These are phyloP conservation scores for Thunnus thynnus DNA, from an alignment of 2,113 vertebrate genomes.

Conservation along the genomic window DNA sequence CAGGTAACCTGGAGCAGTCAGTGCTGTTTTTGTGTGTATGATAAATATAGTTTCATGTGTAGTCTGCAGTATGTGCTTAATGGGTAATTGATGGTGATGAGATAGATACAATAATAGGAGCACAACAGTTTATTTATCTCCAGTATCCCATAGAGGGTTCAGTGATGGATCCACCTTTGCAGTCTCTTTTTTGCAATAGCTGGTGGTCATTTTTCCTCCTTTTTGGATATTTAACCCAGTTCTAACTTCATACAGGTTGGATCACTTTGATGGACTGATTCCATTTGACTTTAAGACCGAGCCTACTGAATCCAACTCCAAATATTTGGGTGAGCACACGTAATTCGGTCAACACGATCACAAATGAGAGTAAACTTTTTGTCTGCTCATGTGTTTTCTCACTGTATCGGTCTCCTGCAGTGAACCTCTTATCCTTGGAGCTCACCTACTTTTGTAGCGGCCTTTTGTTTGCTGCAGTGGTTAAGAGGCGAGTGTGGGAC, in stretches of 20 bases:
- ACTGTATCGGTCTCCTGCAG: slow-evolving; percentile 51
- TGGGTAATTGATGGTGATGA: not conserved
- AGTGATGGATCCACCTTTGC: too few species aligned
- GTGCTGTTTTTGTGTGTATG: too few species aligned
- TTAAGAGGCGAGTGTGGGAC: slow-evolving; percentile 91
- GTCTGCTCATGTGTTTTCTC: not conserved
- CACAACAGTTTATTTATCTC: not conserved
- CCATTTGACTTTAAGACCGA: slow-evolving; percentile 91
- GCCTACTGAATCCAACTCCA: slow-evolving; percentile 85
- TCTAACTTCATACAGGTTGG: slow-evolving; percentile 76
- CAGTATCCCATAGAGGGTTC: too few species aligned
- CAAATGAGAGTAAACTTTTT: not conserved
- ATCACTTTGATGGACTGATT: slow-evolving; percentile 87
- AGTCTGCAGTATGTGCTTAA: not conserved
- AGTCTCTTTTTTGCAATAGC: too few species aligned
- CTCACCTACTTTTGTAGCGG: slow-evolving; percentile 89
- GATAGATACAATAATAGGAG: not conserved
- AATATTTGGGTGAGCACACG: slow-evolving; percentile 87
- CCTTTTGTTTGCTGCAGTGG: slow-evolving; percentile 88
- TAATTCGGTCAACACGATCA: not conserved
- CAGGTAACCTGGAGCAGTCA: too few species aligned
- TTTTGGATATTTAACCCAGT: not conserved
- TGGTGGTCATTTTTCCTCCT: not conserved
- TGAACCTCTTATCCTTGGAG: slow-evolving; percentile 87
- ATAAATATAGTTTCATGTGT: too few species aligned